Percentiles rank a stretch among this genome's conserved stretches.
Evolutionary conservation across 2,797 vertebrate genomes (phyloP).

Genomic region (Sebastes goodei): DNA sequence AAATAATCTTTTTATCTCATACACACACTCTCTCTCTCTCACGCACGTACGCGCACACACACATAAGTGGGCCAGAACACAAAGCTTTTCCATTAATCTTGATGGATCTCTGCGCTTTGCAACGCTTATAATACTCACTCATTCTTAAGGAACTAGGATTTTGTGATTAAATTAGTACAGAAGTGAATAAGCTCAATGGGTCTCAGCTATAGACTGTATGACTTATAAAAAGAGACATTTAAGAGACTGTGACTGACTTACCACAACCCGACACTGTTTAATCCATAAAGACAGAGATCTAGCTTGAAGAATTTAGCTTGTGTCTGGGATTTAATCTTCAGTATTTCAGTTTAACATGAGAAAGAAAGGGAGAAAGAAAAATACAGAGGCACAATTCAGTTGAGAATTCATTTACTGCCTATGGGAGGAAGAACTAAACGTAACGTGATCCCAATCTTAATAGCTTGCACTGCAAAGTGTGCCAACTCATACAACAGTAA

Average conservation of each 20-base stretch:
- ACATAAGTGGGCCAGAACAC: conserved; percentile 56
- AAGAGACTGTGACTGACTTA: conserved; percentile 6
- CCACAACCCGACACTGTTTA: neutral
- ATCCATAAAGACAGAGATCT: neutral
- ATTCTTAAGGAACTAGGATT: conserved; percentile 61
- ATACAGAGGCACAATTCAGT: conserved; percentile 44
- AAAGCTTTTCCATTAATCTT: conserved; percentile 63
- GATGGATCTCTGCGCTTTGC: conserved; percentile 38
- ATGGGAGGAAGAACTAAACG: conserved; percentile 54
- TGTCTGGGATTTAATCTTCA: conserved; percentile 31
- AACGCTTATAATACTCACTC: conserved; percentile 39
- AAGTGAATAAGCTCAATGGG: conserved; percentile 11
- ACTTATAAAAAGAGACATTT: conserved; percentile 1
- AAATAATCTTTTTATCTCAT: conserved; percentile 67
- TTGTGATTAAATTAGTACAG: conserved; percentile 32
- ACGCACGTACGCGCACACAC: conserved; percentile 16
- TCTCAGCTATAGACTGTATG: neutral
- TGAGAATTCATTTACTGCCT: conserved; percentile 57
- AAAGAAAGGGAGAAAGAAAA: neutral
- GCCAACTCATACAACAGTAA: conserved; percentile 64
- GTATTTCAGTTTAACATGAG: conserved; percentile 16
- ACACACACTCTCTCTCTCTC: neutral
- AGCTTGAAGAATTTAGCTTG: conserved; percentile 15
- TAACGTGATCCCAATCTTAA: conserved; percentile 71
- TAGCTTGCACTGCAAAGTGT: conserved; percentile 30